These are phyloP conservation scores for Euwallacea fornicatus DNA, from an alignment of 1,140 invertebrate species.

Conservation along the genomic window DNA sequence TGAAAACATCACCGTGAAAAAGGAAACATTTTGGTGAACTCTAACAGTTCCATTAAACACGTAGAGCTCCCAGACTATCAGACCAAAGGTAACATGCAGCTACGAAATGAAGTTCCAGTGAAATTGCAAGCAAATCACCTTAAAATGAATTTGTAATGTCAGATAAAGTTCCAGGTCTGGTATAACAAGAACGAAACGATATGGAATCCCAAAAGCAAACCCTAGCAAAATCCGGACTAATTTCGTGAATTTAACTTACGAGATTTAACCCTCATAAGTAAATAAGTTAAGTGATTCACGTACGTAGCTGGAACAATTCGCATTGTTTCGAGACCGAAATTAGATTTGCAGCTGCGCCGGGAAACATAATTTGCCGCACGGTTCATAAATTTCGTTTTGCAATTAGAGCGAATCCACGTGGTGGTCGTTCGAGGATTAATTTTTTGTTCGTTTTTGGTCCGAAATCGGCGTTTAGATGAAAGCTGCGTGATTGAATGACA, in stretches of 20 bases:
- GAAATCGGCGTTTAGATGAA: too few relatives aligned
- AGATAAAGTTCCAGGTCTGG: too few relatives aligned
- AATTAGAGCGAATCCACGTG: constrained; percentile 27
- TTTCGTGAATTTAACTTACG: constrained; percentile 18
- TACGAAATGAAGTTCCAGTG: too few relatives aligned
- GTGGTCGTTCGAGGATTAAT: constrained; percentile 9
- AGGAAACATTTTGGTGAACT: too few relatives aligned
- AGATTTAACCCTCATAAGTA: constrained; percentile 37
- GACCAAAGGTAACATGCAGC: too few relatives aligned
- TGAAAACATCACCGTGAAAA: too few relatives aligned
- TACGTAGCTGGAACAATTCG: constrained; percentile 33
- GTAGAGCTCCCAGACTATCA: too few relatives aligned
- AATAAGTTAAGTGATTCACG: constrained; percentile 37
- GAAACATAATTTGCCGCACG: constrained; percentile 36
- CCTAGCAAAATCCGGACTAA: not conserved
- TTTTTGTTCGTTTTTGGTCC: not conserved
- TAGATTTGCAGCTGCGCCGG: constrained; percentile 36
- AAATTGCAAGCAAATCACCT: too few relatives aligned
- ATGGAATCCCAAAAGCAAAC: not conserved
- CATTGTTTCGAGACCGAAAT: constrained; percentile 35
- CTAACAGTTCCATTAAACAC: too few relatives aligned
- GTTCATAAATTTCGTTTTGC: constrained; percentile 36
- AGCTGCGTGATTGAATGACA: too few relatives aligned
- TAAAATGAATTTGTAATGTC: too few relatives aligned
- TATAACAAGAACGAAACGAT: not conserved